A percentile compares a stretch with the other conserved stretches of the same genome.
phyloP scores from a whole-genome alignment of 1,140 invertebrate genomes.

The Drosophila pachea region DNA sequence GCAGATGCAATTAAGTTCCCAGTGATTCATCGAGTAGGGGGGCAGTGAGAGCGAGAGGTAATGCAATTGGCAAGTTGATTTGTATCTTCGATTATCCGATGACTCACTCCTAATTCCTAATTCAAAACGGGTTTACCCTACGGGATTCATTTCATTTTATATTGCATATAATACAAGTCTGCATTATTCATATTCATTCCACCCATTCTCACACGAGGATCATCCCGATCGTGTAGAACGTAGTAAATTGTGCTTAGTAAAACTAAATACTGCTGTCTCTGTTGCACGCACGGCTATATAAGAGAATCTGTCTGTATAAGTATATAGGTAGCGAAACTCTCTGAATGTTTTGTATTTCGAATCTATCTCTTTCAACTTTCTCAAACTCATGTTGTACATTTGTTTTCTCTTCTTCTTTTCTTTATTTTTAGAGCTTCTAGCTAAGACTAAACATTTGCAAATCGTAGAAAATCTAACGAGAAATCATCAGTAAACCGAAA shows the following conservation, averaged over 20 bases:
- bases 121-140: no score
- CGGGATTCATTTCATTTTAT: no score
- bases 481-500: conserved; percentile 31
- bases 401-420: conserved; percentile 70
- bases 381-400: conserved; percentile 74
- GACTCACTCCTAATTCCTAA: no score
- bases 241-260: not conserved
- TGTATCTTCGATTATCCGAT: no score
- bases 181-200: not conserved
- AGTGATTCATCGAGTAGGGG: conserved; percentile 12
- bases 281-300: not conserved
- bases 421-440: conserved; percentile 67
- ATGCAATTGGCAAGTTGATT: not conserved
- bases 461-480: conserved; percentile 44
- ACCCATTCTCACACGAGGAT: not conserved
- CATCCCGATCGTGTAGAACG: not conserved
- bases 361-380: conserved; percentile 24
- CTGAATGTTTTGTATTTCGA: conserved; percentile 11
- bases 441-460: conserved; percentile 52
- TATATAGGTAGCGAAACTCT: conserved; percentile 3
- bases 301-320: not conserved
- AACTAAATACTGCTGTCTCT: not conserved
- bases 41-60: not conserved
- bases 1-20: conserved; percentile 60
- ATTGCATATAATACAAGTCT: no score